phyloP scores from a whole-genome alignment of 1,140 invertebrate species.

The Sinella curviseta region DNA sequence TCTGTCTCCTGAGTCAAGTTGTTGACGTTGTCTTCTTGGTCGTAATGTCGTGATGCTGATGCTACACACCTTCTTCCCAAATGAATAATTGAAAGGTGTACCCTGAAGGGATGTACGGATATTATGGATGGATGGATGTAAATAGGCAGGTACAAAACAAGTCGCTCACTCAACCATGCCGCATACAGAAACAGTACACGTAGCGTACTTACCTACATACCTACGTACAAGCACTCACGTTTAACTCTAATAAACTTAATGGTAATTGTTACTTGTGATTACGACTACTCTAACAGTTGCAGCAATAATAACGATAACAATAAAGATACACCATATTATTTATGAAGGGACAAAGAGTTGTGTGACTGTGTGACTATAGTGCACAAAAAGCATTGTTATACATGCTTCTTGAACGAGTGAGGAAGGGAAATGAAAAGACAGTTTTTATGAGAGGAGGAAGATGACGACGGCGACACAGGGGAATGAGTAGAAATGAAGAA shows the following conservation, averaged over 20 bases:
- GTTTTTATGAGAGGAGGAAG: slow-evolving; percentile 18
- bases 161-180: slow-evolving; percentile 4
- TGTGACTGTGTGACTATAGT: neutral
- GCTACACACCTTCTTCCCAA: neutral
- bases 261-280: slow-evolving; percentile 15
- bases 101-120: slow-evolving; percentile 13
- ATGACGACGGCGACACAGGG: neutral
- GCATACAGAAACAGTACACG: neutral
- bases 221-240: neutral
- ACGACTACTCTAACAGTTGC: slow-evolving; percentile 11
- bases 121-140: neutral
- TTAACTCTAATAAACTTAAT: slow-evolving; percentile 13
- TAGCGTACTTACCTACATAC: no score
- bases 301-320: neutral
- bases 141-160: neutral
- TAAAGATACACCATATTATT: slow-evolving; percentile 19
- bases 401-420: neutral
- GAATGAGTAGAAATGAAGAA: neutral
- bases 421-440: slow-evolving; percentile 25
- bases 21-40: slow-evolving; percentile 12
- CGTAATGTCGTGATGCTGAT: neutral
- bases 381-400: slow-evolving; percentile 3
- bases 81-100: neutral
- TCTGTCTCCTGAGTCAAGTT: slow-evolving; percentile 25
- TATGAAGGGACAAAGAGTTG: slow-evolving; percentile 14